These are phyloP conservation scores for Toxotes jaculatrix DNA, from an alignment of 2,113 vertebrate species.

Conservation along the genomic window DNA sequence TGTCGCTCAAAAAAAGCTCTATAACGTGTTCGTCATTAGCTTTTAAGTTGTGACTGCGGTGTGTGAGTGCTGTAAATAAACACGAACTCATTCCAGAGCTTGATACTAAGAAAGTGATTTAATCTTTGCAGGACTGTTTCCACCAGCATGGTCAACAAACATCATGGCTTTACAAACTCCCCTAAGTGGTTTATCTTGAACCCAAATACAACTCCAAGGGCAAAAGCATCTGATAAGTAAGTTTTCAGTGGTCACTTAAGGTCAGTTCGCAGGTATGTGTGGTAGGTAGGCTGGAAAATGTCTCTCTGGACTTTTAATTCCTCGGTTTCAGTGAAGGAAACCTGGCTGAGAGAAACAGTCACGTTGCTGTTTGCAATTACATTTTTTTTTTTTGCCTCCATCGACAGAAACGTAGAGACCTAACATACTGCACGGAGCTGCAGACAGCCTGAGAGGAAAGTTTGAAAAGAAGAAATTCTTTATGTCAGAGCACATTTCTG, in stretches of 20 bases:
- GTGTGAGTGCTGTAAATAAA: conserved; percentile 49
- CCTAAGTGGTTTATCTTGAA: conserved; percentile 64
- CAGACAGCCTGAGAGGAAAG: conserved; percentile 52
- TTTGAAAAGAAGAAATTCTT: conserved; percentile 43
- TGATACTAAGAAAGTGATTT: conserved; percentile 73
- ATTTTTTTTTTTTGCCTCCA: conserved; percentile 46
- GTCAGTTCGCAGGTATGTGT: conserved; percentile 45
- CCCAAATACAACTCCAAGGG: conserved; percentile 55
- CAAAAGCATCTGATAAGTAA: conserved; percentile 49
- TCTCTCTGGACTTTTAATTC: conserved; percentile 29
- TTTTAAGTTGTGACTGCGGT: conserved; percentile 11
- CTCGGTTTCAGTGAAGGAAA: conserved; percentile 51
- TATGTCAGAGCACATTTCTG: conserved; percentile 35
- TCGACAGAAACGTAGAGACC: conserved; percentile 50
- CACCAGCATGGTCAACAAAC: conserved; percentile 71
- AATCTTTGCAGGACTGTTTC: conserved; percentile 69
- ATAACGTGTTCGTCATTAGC: conserved; percentile 12
- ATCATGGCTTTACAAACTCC: conserved; percentile 68
- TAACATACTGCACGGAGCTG: conserved; percentile 19
- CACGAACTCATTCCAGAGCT: conserved; percentile 44
- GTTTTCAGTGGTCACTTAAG: conserved; percentile 45
- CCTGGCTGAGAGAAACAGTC: conserved; percentile 49
- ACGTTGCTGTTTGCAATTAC: conserved; percentile 70
- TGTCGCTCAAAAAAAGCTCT: conserved; percentile 23
- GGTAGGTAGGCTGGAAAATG: conserved; percentile 2